A percentile compares a stretch with the other conserved stretches of the same genome.
Evolutionary conservation across 2,113 vertebrate species (phyloP).

Genomic region (Chionodraco myersi): DNA sequence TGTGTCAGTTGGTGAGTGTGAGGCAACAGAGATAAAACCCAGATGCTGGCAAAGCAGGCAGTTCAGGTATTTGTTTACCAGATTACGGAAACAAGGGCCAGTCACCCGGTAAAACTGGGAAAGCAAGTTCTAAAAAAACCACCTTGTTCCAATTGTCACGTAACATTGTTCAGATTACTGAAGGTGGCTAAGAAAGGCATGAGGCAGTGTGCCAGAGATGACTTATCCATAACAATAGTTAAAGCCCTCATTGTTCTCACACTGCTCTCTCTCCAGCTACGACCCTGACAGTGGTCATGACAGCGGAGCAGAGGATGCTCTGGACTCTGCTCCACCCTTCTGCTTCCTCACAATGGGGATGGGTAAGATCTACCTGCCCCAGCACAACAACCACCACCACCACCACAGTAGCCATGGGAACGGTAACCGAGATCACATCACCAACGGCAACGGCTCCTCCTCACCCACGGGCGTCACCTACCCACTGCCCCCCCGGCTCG

Average conservation of each 20-base stretch:
- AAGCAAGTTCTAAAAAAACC: neutral
- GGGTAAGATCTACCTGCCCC: constrained; percentile 92
- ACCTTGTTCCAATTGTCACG: neutral
- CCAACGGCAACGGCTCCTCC: constrained; percentile 76
- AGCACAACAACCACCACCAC: constrained; percentile 74
- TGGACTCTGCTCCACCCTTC: constrained; percentile 90
- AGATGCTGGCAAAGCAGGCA: constrained; percentile 1
- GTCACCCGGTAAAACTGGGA: neutral
- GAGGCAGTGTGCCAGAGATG: neutral
- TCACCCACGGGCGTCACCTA: constrained; percentile 86
- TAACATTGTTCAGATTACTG: neutral
- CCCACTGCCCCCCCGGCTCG: constrained; percentile 92
- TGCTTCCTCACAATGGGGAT: constrained; percentile 98
- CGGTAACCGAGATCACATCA: constrained; percentile 67
- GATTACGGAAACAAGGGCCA: neutral
- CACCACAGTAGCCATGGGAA: constrained; percentile 66
- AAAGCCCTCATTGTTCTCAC: neutral
- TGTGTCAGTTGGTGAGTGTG: neutral
- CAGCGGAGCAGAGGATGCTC: constrained; percentile 91
- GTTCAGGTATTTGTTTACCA: neutral
- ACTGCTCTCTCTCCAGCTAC: constrained; percentile 81
- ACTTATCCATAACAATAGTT: neutral
- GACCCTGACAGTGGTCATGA: constrained; percentile 97
- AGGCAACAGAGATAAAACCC: neutral
- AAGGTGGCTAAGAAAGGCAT: neutral